Base-by-base conservation (phyloP, 2,797 vertebrate genomes). In the Poecilia picta region DNA sequence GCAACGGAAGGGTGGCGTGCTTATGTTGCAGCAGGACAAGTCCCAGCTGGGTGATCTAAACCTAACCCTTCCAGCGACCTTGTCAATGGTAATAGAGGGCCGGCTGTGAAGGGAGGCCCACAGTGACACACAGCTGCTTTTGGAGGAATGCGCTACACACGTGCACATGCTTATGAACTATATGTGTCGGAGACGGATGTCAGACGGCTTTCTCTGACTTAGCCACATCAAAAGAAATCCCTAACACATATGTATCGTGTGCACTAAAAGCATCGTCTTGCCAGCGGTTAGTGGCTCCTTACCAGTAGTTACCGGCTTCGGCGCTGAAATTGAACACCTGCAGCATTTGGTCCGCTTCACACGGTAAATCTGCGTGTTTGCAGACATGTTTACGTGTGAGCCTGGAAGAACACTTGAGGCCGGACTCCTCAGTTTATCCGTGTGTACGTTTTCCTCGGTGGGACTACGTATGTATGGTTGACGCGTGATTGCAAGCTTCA, bases 1-100 rank as follows among this genome's bases (percentile, higher is more conserved):
- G 45, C 8, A 23, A 64, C 72, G 81, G 75, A 81, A 62, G 77
- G 71, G 33, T 64, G 71, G n/a, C 28, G 55, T 90, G 80, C 89
- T 85, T 85, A 49, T 83, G 68, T 75, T 84, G 80, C 51, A 74
- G 75, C 83, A 74, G 72, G 86, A 75, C 75, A 81, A 87, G 86
- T 64, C 81, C 74, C 93, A 93, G 92, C 93, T 93, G 93, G 90
- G 84, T 85, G 89, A 90, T 88, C 88, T 49, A 77, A 53, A 53
- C 23, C 88, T 84, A 90, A 91, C 83, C 90, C 83, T 84, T 86
- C 79, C 80, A 84, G 85, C 82, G 85, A 91, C 89, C 83, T 79
- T 28, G 76, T 85, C 83, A 49, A 85, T 43, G 82, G 74, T 45
- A 78, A 80, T 87, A 55, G 87, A 89, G 33, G 64, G 83, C 75